phyloP scores from a whole-genome alignment of 2,113 vertebrate genomes.

The Paraplagusia blochii region DNA sequence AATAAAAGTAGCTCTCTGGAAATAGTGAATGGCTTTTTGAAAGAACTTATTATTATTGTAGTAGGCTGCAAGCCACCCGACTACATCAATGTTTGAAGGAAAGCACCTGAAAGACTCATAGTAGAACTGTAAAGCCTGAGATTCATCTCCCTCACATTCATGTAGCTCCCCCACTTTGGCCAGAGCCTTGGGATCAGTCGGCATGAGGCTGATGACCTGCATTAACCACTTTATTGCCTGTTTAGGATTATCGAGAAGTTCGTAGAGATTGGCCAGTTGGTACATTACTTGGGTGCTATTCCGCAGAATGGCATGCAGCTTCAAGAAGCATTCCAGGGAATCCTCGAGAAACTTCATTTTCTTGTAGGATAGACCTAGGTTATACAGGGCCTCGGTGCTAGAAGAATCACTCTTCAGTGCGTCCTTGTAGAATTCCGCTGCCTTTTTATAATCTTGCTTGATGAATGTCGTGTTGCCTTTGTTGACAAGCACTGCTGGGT shows the following conservation, averaged over 20 bases:
- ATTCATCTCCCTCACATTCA: slow-evolving; percentile 89
- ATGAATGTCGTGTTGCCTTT: slow-evolving; percentile 92
- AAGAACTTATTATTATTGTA: slow-evolving; percentile 95
- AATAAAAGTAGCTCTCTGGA: slow-evolving; percentile 95
- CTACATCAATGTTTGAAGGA: slow-evolving; percentile 93
- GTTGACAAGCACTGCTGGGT: slow-evolving; percentile 92
- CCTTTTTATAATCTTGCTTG: slow-evolving; percentile 88
- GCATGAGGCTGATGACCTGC: slow-evolving; percentile 88
- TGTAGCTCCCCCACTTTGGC: slow-evolving; percentile 89
- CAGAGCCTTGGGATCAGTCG: slow-evolving; percentile 85
- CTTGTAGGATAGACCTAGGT: slow-evolving; percentile 91
- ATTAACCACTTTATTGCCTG: slow-evolving; percentile 94
- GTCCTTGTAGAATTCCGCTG: slow-evolving; percentile 94
- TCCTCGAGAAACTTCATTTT: slow-evolving; percentile 85
- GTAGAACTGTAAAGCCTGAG: slow-evolving; percentile 94
- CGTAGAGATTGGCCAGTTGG: slow-evolving; percentile 90
- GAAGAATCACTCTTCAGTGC: slow-evolving; percentile 94
- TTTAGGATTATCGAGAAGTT: slow-evolving; percentile 86
- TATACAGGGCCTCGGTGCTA: slow-evolving; percentile 95
- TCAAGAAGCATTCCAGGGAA: slow-evolving; percentile 91
- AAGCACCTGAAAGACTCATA: slow-evolving; percentile 95
- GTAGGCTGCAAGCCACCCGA: slow-evolving; percentile 95
- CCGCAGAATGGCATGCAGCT: slow-evolving; percentile 90
- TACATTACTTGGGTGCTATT: slow-evolving; percentile 90
- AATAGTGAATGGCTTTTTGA: slow-evolving; percentile 98